Evolutionary conservation across 2,888 invertebrate species (phyloP), one percentile per base, ranked within the genome.

Genomic region (Neoscelio sp.): DNA sequence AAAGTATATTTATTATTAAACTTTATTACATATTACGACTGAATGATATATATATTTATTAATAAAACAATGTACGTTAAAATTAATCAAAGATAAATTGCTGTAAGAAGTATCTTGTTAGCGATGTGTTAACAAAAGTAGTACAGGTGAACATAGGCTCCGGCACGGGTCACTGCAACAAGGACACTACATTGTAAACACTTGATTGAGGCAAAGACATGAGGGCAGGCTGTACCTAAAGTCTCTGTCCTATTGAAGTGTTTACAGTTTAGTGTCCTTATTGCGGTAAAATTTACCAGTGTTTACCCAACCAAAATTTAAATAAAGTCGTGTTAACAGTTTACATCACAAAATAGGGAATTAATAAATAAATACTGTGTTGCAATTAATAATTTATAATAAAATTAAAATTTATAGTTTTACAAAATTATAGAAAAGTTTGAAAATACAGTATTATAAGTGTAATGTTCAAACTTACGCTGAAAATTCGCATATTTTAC

Each of bases 191-290:
- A 48, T 64, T 26, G 62, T 38, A 64, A 48, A 64, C 62, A 64
- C 48, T 26, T 20, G 44, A 64, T 35, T 64, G 48, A 64, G 33
- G 38, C 62, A 64, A 64, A 64, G 62, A 64, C 62, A 64, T 38
- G 38, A 26, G 35, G 48, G 33, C 38, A 46, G 46, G 35, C 46
- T 10, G 46, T 35, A 35, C 13, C 20, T 38, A 48, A 64, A 64
- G 23, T 46, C 46, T 17, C 23, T 35, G 7, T 38, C 4, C 46
- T 12, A 26, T 38, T 64, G 13, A 48, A 64, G 64, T 64, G 64
- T 50, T 64, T 35, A 30, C 40, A 26, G 40, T 50, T 28, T 17
- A 23, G 7, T 40, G 40, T 40, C 8, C 28, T 40, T 38, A 13
- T 40, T 64, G 50, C 12, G 10, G n/a, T 4, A 7, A 28, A 50